These are phyloP conservation scores for Leucoma salicis DNA, from an alignment of 2,888 invertebrate genomes.

Conservation along the genomic window DNA sequence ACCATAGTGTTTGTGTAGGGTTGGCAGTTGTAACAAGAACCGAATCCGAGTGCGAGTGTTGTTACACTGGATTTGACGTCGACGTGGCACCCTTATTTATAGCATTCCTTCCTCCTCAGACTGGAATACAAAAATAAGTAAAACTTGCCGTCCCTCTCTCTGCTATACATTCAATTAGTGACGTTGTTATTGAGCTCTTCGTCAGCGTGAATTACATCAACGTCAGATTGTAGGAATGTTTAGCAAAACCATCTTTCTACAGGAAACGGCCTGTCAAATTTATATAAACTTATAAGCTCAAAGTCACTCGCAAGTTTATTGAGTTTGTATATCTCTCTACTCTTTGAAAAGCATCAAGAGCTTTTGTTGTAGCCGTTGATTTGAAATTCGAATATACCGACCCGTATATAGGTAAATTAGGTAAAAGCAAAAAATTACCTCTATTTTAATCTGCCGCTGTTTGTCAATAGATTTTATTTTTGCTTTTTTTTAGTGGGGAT, in stretches of 20 bases:
- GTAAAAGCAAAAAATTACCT: too few species aligned
- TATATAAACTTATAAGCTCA: conserved; percentile 45
- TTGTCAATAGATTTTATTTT: too few species aligned
- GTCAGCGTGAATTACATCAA: conserved; percentile 37
- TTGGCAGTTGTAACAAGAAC: conserved; percentile 77
- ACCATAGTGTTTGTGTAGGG: conserved; percentile 67
- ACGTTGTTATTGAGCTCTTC: conserved; percentile 41
- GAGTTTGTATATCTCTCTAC: too few species aligned
- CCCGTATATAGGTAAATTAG: too few species aligned
- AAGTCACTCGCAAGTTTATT: too few species aligned
- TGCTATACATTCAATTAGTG: conserved; percentile 42
- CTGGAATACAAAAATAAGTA: conserved; percentile 78
- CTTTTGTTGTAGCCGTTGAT: too few species aligned
- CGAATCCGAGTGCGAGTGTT: conserved; percentile 80
- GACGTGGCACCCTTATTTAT: conserved; percentile 76
- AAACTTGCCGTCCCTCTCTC: conserved; percentile 64
- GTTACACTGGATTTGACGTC: conserved; percentile 75
- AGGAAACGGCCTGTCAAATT: conserved; percentile 49
- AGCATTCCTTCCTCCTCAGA: conserved; percentile 58
- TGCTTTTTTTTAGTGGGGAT: too few species aligned
- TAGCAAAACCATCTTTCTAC: conserved; percentile 38
- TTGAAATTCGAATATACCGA: too few species aligned
- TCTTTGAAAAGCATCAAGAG: too few species aligned
- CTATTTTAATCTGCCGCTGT: too few species aligned
- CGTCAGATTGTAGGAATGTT: conserved; percentile 50